phyloP scores from a whole-genome alignment of 2,888 invertebrate genomes.

The Chrysomela aeneicollis region DNA sequence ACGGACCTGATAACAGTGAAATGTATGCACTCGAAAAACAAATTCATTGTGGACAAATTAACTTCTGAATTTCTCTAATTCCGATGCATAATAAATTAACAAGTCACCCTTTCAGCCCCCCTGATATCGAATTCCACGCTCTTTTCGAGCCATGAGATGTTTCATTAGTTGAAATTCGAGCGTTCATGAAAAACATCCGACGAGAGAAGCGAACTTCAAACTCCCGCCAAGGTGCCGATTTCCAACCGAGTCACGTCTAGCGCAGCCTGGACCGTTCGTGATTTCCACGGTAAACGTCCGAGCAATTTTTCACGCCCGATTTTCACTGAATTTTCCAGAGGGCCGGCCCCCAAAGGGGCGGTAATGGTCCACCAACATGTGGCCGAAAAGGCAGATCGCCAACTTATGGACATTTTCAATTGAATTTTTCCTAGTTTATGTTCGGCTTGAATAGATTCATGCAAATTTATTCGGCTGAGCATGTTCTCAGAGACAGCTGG shows the following conservation, averaged over 20 bases:
- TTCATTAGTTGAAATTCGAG: background rate
- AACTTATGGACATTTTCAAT: conserved; percentile 47
- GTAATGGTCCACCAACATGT: conserved; percentile 60
- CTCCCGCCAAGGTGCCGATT: conserved; percentile 15
- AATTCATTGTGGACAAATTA: too few relatives aligned
- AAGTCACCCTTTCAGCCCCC: too few relatives aligned
- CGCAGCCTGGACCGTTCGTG: conserved; percentile 58
- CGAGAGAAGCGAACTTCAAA: conserved; percentile 1
- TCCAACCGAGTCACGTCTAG: conserved; percentile 57
- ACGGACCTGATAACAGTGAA: too few relatives aligned
- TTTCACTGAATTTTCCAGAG: conserved; percentile 61
- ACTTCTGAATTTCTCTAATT: too few relatives aligned
- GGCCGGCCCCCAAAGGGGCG: conserved; percentile 46
- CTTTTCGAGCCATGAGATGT: background rate
- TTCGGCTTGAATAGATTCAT: background rate
- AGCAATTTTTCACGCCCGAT: conserved; percentile 62
- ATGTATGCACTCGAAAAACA: too few relatives aligned
- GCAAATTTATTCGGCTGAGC: conserved; percentile 1
- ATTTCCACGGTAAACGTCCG: conserved; percentile 60
- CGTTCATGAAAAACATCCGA: conserved; percentile 8
- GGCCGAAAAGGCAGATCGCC: conserved; percentile 54
- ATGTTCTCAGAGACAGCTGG: background rate
- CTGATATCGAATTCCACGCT: background rate
- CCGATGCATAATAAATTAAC: too few relatives aligned
- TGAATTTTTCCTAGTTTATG: conserved; percentile 4